A percentile compares a stretch with the other conserved stretches of the same genome.
Conservation (phyloP, 2,888 invertebrate genomes). For the Cynaeus angustus region DNA sequence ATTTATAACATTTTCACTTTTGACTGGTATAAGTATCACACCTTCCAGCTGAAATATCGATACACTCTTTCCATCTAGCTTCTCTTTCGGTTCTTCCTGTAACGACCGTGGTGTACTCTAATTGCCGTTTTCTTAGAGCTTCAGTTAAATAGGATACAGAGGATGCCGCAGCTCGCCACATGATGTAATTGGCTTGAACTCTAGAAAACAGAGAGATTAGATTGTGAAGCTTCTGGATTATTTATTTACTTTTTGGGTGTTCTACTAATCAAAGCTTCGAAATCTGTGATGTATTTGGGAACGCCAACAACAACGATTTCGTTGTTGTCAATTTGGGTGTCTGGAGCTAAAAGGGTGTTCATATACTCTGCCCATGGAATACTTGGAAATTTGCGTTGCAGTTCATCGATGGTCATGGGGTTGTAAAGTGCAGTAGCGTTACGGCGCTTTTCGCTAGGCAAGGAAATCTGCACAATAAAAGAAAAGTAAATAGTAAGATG, state of each 20-base stretch:
- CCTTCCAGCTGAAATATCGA: conserved; percentile 86
- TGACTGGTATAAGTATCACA: conserved; percentile 61
- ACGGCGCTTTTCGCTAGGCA: conserved; percentile 91
- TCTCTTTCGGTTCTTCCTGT: conserved; percentile 90
- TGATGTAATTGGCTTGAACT: conserved; percentile 89
- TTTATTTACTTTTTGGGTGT: conserved; percentile 73
- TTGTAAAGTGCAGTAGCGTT: conserved; percentile 95
- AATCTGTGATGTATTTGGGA: conserved; percentile 83
- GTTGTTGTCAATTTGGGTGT: conserved; percentile 76
- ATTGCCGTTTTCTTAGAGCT: conserved; percentile 83
- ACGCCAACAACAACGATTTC: conserved; percentile 91
- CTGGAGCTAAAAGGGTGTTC: conserved; percentile 83
- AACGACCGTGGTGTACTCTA: conserved; percentile 86
- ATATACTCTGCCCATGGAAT: conserved; percentile 90
- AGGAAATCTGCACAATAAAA: conserved; percentile 79
- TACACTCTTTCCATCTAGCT: conserved; percentile 94
- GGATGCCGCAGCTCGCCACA: conserved; percentile 92
- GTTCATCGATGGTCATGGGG: conserved; percentile 87
- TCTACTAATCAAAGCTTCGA: conserved; percentile 76
- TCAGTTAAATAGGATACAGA: conserved; percentile 88
- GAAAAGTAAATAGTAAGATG: conserved; percentile 20
- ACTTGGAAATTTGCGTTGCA: conserved; percentile 83
- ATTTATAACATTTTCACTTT: not conserved
- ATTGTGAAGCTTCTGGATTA: not conserved
- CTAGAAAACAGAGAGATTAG: conserved; percentile 66